A percentile compares a stretch with the other conserved stretches of the same genome.
Evolutionary conservation across 2,888 invertebrate species (phyloP).

Genomic region (Nysson spinosus): DNA sequence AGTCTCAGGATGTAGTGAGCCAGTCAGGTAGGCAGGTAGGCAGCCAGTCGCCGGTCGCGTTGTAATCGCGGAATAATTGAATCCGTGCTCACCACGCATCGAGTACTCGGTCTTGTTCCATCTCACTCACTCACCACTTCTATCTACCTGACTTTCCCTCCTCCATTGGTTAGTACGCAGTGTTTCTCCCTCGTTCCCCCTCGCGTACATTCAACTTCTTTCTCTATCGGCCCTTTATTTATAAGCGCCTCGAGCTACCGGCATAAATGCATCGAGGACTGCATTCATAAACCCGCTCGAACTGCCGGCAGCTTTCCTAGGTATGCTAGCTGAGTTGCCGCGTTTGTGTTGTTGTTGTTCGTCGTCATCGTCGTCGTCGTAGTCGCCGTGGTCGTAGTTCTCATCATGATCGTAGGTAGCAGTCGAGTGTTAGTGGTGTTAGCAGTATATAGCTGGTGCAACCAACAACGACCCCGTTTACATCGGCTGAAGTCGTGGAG

Average conservation of each 20-base stretch:
- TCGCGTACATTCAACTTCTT: slow-evolving; percentile 18
- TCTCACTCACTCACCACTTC: slow-evolving; percentile 24
- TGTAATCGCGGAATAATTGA: slow-evolving; percentile 76
- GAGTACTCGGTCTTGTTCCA: slow-evolving; percentile 49
- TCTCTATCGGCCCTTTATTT: slow-evolving; percentile 67
- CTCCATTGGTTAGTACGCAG: slow-evolving; percentile 19
- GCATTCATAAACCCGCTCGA: slow-evolving; percentile 70
- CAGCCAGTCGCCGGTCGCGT: slow-evolving; percentile 58
- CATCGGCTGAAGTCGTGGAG: slow-evolving; percentile 54
- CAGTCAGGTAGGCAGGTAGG: slow-evolving; percentile 27
- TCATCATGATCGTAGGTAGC: slow-evolving; percentile 25
- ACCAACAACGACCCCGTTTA: slow-evolving; percentile 69
- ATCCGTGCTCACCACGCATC: slow-evolving; percentile 62
- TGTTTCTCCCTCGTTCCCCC: slow-evolving; percentile 10
- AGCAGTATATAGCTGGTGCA: slow-evolving; percentile 53
- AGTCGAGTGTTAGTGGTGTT: slow-evolving; percentile 55
- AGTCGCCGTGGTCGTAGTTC: slow-evolving; percentile 40
- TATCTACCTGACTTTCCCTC: slow-evolving; percentile 27
- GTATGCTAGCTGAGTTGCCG: slow-evolving; percentile 33
- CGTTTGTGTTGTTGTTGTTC: slow-evolving; percentile 31
- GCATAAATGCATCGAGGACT: slow-evolving; percentile 70
- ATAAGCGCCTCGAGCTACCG: slow-evolving; percentile 71
- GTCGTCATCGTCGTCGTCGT: slow-evolving; percentile 30
- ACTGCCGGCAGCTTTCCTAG: slow-evolving; percentile 56
- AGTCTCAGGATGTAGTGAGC: background rate